Conservation (phyloP, 2,113 vertebrate species). For the Anoplopoma fimbria region DNA sequence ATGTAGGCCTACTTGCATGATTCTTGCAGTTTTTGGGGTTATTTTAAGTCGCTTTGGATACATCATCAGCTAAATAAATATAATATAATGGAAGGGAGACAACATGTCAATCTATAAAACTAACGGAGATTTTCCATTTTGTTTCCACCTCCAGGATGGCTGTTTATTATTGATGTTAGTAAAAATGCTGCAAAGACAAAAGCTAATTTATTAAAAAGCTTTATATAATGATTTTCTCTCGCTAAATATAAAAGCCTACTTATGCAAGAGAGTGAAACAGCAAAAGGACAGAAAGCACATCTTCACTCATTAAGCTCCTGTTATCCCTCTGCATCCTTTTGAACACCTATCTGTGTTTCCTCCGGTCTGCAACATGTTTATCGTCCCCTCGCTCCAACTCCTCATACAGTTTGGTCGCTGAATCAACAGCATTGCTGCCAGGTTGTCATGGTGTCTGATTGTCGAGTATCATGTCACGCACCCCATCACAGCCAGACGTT, state of each 20-base stretch:
- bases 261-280: background rate
- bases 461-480: conserved; percentile 67
- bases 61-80: background rate
- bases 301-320: background rate
- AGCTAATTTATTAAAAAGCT: too few relatives aligned
- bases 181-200: too few relatives aligned
- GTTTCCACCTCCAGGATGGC: too few relatives aligned
- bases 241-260: background rate
- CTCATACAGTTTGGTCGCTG: conserved; percentile 59
- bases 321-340: conserved; percentile 4
- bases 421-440: conserved; percentile 70
- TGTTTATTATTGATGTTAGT: background rate
- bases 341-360: conserved; percentile 28
- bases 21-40: background rate
- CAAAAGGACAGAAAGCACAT: too few relatives aligned
- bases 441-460: conserved; percentile 75
- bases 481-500: conserved; percentile 57
- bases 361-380: conserved; percentile 31
- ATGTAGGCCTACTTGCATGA: background rate
- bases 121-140: background rate
- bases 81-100: background rate
- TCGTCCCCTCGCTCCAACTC: conserved; percentile 24
- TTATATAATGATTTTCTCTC: background rate
- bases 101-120: background rate
- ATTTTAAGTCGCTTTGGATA: background rate